Evolutionary conservation across 1,140 invertebrate species (phyloP).

Genomic region (Drosophila ogumai): DNA sequence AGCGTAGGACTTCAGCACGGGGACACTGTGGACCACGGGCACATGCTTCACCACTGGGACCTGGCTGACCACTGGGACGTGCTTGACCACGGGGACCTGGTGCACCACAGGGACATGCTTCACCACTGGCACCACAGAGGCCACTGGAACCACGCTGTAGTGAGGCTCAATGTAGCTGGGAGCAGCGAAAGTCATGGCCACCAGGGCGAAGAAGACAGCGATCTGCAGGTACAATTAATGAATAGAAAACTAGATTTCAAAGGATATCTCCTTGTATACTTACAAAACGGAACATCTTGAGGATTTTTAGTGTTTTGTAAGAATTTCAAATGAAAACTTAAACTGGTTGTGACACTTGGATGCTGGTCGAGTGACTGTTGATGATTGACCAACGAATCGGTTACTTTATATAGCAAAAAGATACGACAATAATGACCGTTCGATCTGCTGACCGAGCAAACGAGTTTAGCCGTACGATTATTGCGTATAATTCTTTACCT

Average conservation of each 20-base stretch:
- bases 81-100: slow-evolving; percentile 23
- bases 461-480: slow-evolving; percentile 20
- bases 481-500: slow-evolving; percentile 31
- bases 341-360: slow-evolving; percentile 10
- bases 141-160: slow-evolving; percentile 33
- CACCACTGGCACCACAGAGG: slow-evolving; percentile 38
- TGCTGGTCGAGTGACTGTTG: slow-evolving; percentile 31
- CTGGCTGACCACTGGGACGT: slow-evolving; percentile 37
- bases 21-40: slow-evolving; percentile 35
- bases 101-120: slow-evolving; percentile 36
- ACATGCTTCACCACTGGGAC: slow-evolving; percentile 28
- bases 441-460: slow-evolving; percentile 22
- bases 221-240: slow-evolving; percentile 12
- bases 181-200: slow-evolving; percentile 36
- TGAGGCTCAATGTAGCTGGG: slow-evolving; percentile 41
- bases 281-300: slow-evolving; percentile 53
- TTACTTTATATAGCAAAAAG: slow-evolving; percentile 19
- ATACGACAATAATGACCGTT: slow-evolving; percentile 7
- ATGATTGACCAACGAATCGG: slow-evolving; percentile 12
- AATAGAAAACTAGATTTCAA: not conserved
- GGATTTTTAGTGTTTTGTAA: not conserved
- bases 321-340: not conserved
- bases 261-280: slow-evolving; percentile 3
- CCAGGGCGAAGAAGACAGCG: slow-evolving; percentile 37
- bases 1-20: slow-evolving; percentile 41